phyloP scores from a whole-genome alignment of 2,113 vertebrate species.

The Grantiella picta region DNA sequence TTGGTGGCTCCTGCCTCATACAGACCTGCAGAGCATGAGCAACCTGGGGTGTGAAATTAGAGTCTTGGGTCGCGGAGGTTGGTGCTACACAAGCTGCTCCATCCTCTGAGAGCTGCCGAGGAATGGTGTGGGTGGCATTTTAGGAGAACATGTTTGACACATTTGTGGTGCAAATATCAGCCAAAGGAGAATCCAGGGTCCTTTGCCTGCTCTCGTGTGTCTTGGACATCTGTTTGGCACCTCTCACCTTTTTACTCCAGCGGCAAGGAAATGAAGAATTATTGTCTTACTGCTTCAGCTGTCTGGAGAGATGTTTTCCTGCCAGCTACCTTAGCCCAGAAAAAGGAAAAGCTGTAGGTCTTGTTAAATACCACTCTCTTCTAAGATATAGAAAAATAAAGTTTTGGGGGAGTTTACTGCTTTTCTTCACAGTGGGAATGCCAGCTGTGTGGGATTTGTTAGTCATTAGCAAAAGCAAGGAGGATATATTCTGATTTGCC shows the following conservation, averaged over 20 bases:
- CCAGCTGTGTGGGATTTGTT: neutral
- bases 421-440: neutral
- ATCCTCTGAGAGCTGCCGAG: neutral
- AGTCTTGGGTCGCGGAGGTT: neutral
- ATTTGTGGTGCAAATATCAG: neutral
- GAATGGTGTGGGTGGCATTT: neutral
- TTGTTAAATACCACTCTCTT: neutral
- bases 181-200: neutral
- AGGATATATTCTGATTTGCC: neutral
- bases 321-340: neutral
- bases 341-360: neutral
- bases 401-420: neutral
- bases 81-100: neutral
- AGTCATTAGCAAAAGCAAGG: neutral
- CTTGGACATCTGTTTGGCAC: neutral
- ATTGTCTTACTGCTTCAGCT: neutral
- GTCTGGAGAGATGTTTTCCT: neutral
- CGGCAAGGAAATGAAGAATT: neutral
- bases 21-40: rapidly evolving
- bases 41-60: rapidly evolving
- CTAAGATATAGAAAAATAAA: neutral
- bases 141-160: neutral
- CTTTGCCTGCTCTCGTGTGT: neutral
- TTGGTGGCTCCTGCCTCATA: neutral
- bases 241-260: neutral